Evolutionary conservation across 2,797 vertebrate genomes (phyloP).

Genomic region (Phataginus tricuspis): DNA sequence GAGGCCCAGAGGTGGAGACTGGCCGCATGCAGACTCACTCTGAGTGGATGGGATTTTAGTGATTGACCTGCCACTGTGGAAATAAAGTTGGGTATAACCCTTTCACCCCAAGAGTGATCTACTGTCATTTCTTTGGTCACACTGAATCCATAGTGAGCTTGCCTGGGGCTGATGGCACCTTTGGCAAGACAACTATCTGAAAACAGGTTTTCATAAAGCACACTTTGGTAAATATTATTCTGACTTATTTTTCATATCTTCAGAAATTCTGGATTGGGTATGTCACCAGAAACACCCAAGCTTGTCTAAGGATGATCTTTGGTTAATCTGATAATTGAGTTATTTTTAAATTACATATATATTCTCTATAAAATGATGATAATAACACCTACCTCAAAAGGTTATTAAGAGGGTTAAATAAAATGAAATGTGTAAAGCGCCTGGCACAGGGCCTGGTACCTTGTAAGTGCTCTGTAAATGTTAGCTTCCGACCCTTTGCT

Average conservation of each 20-base stretch:
- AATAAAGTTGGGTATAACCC: no score
- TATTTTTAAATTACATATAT: slow-evolving; percentile 65
- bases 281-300: neutral
- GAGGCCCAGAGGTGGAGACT: no score
- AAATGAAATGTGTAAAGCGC: slow-evolving; percentile 1
- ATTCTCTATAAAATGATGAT: slow-evolving; percentile 43
- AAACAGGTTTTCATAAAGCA: slow-evolving; percentile 17
- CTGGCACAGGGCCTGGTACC: neutral
- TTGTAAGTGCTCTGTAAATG: neutral
- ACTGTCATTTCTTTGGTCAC: no score
- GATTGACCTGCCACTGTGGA: no score
- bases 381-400: slow-evolving; percentile 2
- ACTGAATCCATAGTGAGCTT: no score
- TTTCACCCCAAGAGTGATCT: no score
- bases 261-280: neutral
- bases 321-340: slow-evolving; percentile 51
- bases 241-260: slow-evolving; percentile 44
- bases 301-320: slow-evolving; percentile 32
- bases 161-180: no score
- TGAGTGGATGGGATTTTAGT: no score
- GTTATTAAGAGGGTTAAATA: slow-evolving; percentile 34
- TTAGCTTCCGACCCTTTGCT: slow-evolving; percentile 25
- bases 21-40: no score
- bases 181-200: neutral
- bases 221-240: slow-evolving; percentile 25